phyloP scores from a whole-genome alignment of 92 coral and sea anemone genomes.

The Porites evermanni region DNA sequence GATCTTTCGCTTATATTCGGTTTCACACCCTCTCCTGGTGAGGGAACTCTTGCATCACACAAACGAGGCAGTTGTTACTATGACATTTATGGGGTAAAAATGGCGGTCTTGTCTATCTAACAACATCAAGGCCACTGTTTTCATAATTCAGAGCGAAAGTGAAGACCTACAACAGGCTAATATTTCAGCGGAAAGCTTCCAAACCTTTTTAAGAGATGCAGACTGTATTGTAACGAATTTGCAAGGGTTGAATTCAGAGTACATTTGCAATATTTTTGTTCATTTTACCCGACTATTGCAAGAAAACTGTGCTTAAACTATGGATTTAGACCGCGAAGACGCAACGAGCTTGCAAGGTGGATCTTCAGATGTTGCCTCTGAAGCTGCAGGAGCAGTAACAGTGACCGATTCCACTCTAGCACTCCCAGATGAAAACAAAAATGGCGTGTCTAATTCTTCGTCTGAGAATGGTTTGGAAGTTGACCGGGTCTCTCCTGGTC shows the following conservation, averaged over 20 bases:
- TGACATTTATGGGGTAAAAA: slow-evolving; percentile 69
- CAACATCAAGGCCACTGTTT: neutral
- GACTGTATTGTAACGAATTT: neutral
- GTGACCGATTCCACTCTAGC: slow-evolving; percentile 62
- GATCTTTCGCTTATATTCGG: neutral
- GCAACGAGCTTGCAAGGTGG: slow-evolving; percentile 52
- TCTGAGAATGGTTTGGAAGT: slow-evolving; percentile 84
- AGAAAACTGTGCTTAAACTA: slow-evolving; percentile 21
- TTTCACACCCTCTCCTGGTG: neutral
- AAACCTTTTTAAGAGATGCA: neutral
- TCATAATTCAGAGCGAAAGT: neutral
- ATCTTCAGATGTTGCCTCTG: slow-evolving; percentile 68
- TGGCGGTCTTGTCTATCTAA: slow-evolving; percentile 75
- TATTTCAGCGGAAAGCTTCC: neutral
- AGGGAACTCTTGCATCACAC: slow-evolving; percentile 2
- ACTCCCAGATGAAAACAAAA: slow-evolving; percentile 79
- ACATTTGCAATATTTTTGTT: neutral
- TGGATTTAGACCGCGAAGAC: slow-evolving; percentile 81
- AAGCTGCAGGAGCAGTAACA: slow-evolving; percentile 62
- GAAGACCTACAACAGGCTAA: neutral
- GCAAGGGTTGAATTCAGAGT: neutral
- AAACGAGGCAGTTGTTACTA: slow-evolving; percentile 75
- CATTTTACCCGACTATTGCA: neutral
- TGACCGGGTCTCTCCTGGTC: slow-evolving; percentile 64
- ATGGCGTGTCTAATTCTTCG: slow-evolving; percentile 70